Evolutionary conservation across 1,140 invertebrate species (phyloP).

Genomic region (Drosophila athabasca): DNA sequence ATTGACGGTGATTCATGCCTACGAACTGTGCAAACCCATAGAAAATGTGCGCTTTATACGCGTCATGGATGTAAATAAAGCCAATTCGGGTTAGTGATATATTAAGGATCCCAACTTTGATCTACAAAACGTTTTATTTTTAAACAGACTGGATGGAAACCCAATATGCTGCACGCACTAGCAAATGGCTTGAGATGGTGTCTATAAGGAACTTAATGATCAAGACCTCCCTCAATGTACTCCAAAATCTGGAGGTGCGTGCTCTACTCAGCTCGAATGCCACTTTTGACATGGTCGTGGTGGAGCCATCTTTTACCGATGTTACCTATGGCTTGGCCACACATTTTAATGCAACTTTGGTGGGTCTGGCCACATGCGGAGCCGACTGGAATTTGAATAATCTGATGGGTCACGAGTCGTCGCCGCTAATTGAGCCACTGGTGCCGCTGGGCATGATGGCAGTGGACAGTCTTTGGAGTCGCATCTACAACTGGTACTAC

Average conservation of each 20-base stretch:
- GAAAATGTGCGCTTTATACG: slow-evolving; percentile 30
- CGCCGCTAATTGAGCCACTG: slow-evolving; percentile 38
- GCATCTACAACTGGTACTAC: slow-evolving; percentile 45
- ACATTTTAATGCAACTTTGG: slow-evolving; percentile 53
- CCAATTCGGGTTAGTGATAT: slow-evolving; percentile 14
- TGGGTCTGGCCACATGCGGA: slow-evolving; percentile 51
- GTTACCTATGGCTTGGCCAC: slow-evolving; percentile 43
- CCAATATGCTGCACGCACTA: neutral
- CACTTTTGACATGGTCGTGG: slow-evolving; percentile 51
- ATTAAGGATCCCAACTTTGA: neutral
- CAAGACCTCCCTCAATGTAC: slow-evolving; percentile 34
- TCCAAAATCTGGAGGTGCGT: slow-evolving; percentile 40
- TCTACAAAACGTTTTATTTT: too few relatives aligned
- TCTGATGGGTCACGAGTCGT: slow-evolving; percentile 25
- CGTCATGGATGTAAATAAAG: slow-evolving; percentile 17
- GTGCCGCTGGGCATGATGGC: neutral
- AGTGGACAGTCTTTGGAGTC: slow-evolving; percentile 27
- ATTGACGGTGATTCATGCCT: slow-evolving; percentile 55
- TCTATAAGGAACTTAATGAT: slow-evolving; percentile 30
- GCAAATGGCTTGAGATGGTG: slow-evolving; percentile 27
- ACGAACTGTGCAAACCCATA: slow-evolving; percentile 13
- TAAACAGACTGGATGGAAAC: slow-evolving; percentile 10
- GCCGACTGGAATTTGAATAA: slow-evolving; percentile 57
- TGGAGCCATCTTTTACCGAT: slow-evolving; percentile 48
- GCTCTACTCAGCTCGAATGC: slow-evolving; percentile 33